These are phyloP conservation scores for Aurelia sp. DNA, from an alignment of 30 jellyfish, hydroid and myxozoan species.

Conservation along the genomic window DNA sequence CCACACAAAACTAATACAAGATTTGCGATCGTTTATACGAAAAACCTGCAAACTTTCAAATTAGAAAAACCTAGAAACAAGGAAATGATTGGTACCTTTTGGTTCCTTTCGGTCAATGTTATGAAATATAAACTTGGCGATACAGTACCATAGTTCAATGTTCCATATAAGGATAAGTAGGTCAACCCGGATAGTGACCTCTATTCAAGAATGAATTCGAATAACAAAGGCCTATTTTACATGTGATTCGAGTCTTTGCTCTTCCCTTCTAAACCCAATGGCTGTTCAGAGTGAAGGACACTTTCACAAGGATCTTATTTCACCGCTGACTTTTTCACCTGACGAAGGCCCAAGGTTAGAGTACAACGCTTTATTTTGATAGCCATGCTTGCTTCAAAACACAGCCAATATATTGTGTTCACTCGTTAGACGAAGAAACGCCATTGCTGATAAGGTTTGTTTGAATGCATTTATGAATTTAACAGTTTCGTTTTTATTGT, in stretches of 20 bases:
- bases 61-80: not conserved
- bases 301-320: not conserved
- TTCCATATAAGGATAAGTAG: constrained; percentile 64
- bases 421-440: not conserved
- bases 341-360: constrained; percentile 74
- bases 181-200: constrained; percentile 69
- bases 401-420: not conserved
- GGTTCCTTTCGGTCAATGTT: not conserved
- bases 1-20: constrained; percentile 13
- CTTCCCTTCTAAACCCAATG: constrained; percentile 17
- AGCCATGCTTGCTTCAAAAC: not conserved
- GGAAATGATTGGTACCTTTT: not conserved
- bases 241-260: constrained; percentile 38
- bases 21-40: not conserved
- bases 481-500: constrained; percentile 21
- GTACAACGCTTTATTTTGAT: constrained; percentile 25
- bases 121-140: not conserved
- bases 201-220: constrained; percentile 12
- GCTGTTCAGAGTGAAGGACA: constrained; percentile 28
- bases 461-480: not conserved
- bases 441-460: not conserved
- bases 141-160: constrained; percentile 50
- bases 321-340: constrained; percentile 73
- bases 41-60: not conserved
- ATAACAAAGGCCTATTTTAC: constrained; percentile 61